Base-by-base conservation (phyloP, 2,888 invertebrate genomes). In the Gastrophysa polygoni region DNA sequence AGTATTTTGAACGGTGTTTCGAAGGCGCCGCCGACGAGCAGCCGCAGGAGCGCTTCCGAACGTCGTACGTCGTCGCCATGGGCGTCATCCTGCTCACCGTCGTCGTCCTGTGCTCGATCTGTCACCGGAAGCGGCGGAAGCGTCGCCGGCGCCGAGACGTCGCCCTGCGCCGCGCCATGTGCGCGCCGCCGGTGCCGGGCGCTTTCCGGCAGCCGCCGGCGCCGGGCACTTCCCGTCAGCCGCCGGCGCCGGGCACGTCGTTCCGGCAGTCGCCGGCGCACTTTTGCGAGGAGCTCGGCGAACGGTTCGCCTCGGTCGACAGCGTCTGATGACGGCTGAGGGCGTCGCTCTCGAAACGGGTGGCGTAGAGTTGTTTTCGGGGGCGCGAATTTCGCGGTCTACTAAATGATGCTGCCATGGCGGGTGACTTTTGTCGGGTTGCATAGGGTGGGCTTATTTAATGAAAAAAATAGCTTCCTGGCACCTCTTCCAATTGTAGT, bases 211-310 rank as follows among this genome's bases (percentile, higher is more conserved):
- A 79, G 70, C 77, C 79, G 69, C 76, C 82, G 70, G 83, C 82
- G 68, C 84, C n/a, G n/a, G n/a, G n/a, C n/a, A n/a, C n/a, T n/a
- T n/a, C n/a, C n/a, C n/a, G n/a, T n/a, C n/a, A n/a, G 63, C 77
- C 79, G 68, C 78, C 78, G 72, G 75, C 77, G 71, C 77, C 78
- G 56, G 74, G 81, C 75, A 70, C 78, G 69, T 75, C n/a, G n/a
- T n/a, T 79, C 71, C 72, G 80, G 71, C 77, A 79, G 70, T 77
- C 79, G 69, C 76, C 82, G 70, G 83, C 82, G 68, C 84, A 84
- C 73, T 83, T 85, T 66, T 85, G 85, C 78, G 85, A 85, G 75
- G 84, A 85, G 68, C 78, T 85, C 44, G 85, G 85, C 71, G 85
- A 85, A 73, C 82, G 85, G 59, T 85, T 84, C 75, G 84, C 85